Evolutionary conservation across 2,888 invertebrate genomes (phyloP).

Genomic region (Leuctra nigra): DNA sequence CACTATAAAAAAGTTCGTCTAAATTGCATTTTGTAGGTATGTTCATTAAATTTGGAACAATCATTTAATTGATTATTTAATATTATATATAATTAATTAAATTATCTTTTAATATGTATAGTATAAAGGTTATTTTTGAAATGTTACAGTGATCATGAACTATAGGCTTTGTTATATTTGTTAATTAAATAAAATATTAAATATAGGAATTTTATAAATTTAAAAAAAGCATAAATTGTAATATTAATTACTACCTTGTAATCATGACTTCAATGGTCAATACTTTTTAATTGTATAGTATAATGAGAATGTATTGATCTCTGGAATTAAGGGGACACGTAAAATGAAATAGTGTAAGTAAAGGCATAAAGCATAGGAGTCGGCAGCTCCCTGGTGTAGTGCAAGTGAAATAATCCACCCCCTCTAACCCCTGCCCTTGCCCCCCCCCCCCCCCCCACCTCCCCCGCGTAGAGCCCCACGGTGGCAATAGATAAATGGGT

Average conservation of each 20-base stretch:
- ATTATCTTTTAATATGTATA: not conserved
- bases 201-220: too few species aligned
- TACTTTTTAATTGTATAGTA: constrained; percentile 18
- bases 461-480: not conserved
- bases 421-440: not conserved
- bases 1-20: not conserved
- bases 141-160: too few species aligned
- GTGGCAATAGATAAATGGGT: constrained; percentile 1
- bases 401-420: constrained; percentile 13
- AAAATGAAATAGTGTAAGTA: constrained; percentile 29
- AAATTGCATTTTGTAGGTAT: not conserved
- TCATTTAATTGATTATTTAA: not conserved
- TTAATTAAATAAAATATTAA: too few species aligned
- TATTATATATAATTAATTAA: not conserved
- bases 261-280: too few species aligned
- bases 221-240: too few species aligned
- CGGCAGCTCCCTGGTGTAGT: not conserved
- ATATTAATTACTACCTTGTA: too few species aligned
- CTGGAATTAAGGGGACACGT: constrained; percentile 25
- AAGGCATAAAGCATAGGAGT: constrained; percentile 26
- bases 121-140: too few species aligned
- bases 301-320: constrained; percentile 28
- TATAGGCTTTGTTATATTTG: too few species aligned
- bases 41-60: not conserved
- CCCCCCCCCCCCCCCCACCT: not conserved